phyloP scores from a whole-genome alignment of 2,113 vertebrate genomes.

The Halcyon malimbica region DNA sequence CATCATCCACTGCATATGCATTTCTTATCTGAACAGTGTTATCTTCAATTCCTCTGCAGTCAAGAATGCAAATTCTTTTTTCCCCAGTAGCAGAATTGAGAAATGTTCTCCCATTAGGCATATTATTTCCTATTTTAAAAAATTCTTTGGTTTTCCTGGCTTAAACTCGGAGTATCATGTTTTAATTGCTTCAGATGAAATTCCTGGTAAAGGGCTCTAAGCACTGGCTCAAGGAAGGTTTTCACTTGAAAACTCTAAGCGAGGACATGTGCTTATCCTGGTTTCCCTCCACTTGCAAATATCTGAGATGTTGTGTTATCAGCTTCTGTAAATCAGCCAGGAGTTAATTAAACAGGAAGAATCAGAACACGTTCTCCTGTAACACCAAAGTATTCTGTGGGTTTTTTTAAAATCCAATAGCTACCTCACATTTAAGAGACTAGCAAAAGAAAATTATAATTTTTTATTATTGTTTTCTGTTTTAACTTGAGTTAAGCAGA shows the following conservation, averaged over 20 bases:
- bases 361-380: not conserved
- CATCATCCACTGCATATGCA: not conserved
- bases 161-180: not conserved
- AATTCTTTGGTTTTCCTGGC: not conserved
- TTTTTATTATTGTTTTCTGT: not conserved
- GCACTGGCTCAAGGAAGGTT: not conserved
- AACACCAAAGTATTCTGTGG: not conserved
- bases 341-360: not conserved
- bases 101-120: not conserved
- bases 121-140: not conserved
- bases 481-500: not conserved
- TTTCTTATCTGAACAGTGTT: not conserved
- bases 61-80: not conserved
- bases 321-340: not conserved
- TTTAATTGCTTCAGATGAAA: not conserved
- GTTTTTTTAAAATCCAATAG: not conserved
- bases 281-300: not conserved
- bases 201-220: not conserved
- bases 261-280: not conserved
- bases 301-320: not conserved
- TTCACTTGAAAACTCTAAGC: not conserved
- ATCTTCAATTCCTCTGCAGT: not conserved
- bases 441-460: not conserved
- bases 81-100: not conserved
- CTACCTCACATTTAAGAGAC: not conserved